Percentiles rank a stretch among this genome's conserved stretches.
Conservation (phyloP, 2,113 vertebrate genomes). For the Odocoileus hemionus region DNA sequence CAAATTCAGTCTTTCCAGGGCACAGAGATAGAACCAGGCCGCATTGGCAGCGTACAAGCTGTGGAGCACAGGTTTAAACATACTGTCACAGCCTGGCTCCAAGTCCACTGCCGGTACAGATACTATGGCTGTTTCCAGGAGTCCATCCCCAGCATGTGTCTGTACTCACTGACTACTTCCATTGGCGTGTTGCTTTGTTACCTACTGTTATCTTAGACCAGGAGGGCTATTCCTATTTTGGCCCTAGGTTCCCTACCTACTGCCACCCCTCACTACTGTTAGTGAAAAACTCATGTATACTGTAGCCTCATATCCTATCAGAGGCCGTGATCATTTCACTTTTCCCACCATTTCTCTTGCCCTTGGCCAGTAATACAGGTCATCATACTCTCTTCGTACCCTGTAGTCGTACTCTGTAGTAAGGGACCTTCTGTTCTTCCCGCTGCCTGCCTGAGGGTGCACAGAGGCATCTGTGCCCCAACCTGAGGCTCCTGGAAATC, state of each 20-base stretch:
- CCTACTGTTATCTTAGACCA: not conserved
- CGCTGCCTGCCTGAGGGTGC: not conserved
- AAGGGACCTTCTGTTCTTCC: not conserved
- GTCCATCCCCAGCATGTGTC: not conserved
- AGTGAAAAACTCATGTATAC: not conserved
- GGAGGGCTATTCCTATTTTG: not conserved
- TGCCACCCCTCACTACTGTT: not conserved
- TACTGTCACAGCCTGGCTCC: not conserved
- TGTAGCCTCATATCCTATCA: not conserved
- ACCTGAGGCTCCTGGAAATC: not conserved
- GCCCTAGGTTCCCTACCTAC: not conserved
- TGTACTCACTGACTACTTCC: not conserved
- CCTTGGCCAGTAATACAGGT: not conserved
- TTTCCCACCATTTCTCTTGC: not conserved
- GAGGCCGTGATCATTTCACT: not conserved
- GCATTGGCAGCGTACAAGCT: not conserved
- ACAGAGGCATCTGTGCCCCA: not conserved
- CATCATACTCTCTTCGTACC: not conserved
- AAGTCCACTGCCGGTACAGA: not conserved
- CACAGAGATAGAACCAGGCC: not conserved
- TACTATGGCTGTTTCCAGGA: constrained; percentile 8
- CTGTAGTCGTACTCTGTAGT: not conserved
- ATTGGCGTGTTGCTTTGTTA: not conserved
- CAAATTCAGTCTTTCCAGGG: not conserved
- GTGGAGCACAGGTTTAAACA: not conserved